A percentile compares a stretch with the other conserved stretches of the same genome.
phyloP scores from a whole-genome alignment of 2,113 vertebrate species.

The Merops nubicus region DNA sequence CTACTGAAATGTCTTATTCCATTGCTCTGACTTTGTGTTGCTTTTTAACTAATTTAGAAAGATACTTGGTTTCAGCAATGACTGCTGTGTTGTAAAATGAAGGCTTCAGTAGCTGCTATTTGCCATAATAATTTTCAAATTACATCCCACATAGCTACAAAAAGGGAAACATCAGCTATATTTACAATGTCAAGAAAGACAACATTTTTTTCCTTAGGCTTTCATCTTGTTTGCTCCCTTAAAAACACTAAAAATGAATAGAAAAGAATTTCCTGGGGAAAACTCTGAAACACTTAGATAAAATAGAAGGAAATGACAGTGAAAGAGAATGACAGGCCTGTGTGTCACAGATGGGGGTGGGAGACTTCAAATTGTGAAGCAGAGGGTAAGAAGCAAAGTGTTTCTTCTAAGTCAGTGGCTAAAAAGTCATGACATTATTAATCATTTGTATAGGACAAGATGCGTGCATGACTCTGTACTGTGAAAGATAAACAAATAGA shows the following conservation, averaged over 20 bases:
- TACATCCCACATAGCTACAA: conserved; percentile 10
- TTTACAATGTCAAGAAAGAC: conserved; percentile 70
- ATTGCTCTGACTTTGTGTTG: background rate
- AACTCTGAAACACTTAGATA: conserved; percentile 74
- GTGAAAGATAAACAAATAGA: conserved; percentile 54
- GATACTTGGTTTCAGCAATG: background rate
- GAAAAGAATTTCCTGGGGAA: conserved; percentile 78
- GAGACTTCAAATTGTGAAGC: conserved; percentile 54
- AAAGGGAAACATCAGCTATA: conserved; percentile 68
- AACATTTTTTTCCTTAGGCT: conserved; percentile 63
- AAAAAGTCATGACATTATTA: conserved; percentile 57
- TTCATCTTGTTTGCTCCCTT: conserved; percentile 75
- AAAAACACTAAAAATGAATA: conserved; percentile 75
- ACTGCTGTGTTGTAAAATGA: background rate
- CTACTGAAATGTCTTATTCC: background rate
- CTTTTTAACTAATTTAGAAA: background rate
- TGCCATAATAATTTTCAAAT: conserved; percentile 10
- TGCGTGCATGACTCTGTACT: background rate
- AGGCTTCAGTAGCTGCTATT: background rate
- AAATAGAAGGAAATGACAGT: conserved; percentile 75
- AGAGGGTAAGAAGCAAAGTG: conserved; percentile 43
- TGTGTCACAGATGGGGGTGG: conserved; percentile 61
- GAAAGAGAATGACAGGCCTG: conserved; percentile 62
- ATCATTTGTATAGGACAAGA: conserved; percentile 49
- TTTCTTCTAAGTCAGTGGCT: conserved; percentile 25